phyloP scores from a whole-genome alignment of 2,113 vertebrate species.

The Phrynosoma platyrhinos region DNA sequence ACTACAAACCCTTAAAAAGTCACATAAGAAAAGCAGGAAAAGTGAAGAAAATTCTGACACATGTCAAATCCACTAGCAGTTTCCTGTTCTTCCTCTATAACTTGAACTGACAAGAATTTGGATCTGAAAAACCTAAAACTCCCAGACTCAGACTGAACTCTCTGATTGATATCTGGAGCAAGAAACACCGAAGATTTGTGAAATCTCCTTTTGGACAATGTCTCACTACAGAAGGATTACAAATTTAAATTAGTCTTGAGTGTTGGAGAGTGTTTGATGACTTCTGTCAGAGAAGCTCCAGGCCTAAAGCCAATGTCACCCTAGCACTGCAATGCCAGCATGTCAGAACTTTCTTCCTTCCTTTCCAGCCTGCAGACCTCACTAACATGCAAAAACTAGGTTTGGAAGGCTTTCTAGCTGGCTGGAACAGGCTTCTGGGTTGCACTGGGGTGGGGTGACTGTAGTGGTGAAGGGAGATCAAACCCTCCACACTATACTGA shows the following conservation, averaged over 20 bases:
- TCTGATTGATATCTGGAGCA: background rate
- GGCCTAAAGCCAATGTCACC: slow-evolving; percentile 20
- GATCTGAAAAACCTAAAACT: background rate
- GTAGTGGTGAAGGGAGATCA: background rate
- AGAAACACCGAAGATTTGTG: slow-evolving; percentile 21
- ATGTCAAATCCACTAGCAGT: background rate
- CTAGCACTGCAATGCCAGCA: background rate
- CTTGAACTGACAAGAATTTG: background rate
- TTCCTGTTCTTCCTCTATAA: slow-evolving; percentile 2
- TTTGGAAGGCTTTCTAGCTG: background rate
- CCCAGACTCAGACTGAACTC: background rate
- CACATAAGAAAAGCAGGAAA: background rate
- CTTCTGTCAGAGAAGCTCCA: slow-evolving; percentile 42
- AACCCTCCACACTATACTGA: too few species aligned
- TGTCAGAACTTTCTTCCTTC: background rate
- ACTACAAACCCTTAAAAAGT: slow-evolving; percentile 40
- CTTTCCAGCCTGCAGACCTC: background rate
- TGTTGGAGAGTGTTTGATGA: slow-evolving; percentile 34
- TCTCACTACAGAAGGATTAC: slow-evolving; percentile 26
- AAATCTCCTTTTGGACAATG: slow-evolving; percentile 29
- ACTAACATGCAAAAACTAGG: background rate
- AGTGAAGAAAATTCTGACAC: slow-evolving; percentile 11
- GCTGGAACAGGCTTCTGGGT: background rate
- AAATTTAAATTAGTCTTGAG: slow-evolving; percentile 48
- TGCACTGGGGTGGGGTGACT: too few species aligned